Conservation (phyloP, 1,140 invertebrate genomes). For the Sarcophaga bullata region DNA sequence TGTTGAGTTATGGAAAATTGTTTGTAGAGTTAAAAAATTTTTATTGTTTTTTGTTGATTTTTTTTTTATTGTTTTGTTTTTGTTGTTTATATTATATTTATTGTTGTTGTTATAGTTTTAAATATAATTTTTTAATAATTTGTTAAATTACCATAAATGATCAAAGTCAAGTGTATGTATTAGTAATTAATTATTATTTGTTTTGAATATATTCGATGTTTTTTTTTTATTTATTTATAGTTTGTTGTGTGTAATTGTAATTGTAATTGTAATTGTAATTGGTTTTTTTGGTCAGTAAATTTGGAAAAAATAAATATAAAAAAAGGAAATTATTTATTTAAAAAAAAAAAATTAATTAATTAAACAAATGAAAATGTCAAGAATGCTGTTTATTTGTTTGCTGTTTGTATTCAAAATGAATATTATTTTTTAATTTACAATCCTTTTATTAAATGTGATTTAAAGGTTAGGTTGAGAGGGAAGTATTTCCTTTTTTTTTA, state of each 20-base stretch:
- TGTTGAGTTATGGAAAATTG: constrained; percentile 24
- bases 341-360: too few relatives aligned
- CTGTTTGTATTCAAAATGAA: too few relatives aligned
- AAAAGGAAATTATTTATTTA: background rate
- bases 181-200: constrained; percentile 37
- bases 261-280: too few relatives aligned
- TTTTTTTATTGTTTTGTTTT: background rate
- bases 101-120: constrained; percentile 43
- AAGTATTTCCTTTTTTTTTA: too few relatives aligned
- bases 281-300: background rate
- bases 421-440: too few relatives aligned
- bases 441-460: too few relatives aligned
- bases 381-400: too few relatives aligned
- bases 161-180: constrained; percentile 33
- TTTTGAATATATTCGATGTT: constrained; percentile 39
- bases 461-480: too few relatives aligned
- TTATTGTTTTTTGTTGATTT: background rate
- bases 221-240: background rate
- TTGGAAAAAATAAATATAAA: constrained; percentile 40
- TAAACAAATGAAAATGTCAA: too few relatives aligned
- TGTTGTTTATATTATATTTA: constrained; percentile 33
- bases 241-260: too few relatives aligned
- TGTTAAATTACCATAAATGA: too few relatives aligned
- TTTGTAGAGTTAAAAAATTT: background rate
- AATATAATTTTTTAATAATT: constrained; percentile 17